These are phyloP conservation scores for Drosophila atroscutellata DNA, from an alignment of 2,888 invertebrate genomes.

Conservation along the genomic window DNA sequence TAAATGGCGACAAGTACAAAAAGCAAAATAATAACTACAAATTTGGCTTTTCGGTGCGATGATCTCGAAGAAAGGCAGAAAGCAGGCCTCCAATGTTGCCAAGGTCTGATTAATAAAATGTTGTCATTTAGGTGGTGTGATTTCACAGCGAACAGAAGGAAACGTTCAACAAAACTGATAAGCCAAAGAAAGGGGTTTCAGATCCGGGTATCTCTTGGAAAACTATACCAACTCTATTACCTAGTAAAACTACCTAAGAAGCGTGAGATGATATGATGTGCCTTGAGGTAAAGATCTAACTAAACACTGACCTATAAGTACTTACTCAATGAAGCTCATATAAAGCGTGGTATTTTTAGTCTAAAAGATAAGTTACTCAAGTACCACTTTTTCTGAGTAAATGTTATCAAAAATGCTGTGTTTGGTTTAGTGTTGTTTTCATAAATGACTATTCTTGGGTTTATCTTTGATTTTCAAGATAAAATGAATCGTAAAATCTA, in stretches of 20 bases:
- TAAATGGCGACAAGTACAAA: slow-evolving; percentile 40
- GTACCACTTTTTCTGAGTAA: background rate
- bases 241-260: background rate
- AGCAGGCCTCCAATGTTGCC: slow-evolving; percentile 56
- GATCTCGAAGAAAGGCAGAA: slow-evolving; percentile 31
- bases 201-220: slow-evolving; percentile 17
- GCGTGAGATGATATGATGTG: background rate
- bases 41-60: slow-evolving; percentile 15
- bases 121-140: slow-evolving; percentile 42
- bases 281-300: background rate
- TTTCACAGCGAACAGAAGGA: slow-evolving; percentile 15
- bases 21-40: slow-evolving; percentile 11
- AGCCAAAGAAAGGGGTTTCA: slow-evolving; percentile 17
- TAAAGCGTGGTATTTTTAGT: background rate
- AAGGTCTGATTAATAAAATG: slow-evolving; percentile 64
- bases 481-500: background rate
- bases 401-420: background rate
- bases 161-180: slow-evolving; percentile 21
- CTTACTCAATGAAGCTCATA: background rate
- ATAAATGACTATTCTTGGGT: background rate
- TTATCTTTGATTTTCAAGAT: background rate
- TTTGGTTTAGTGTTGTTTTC: background rate
- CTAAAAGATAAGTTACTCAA: background rate
- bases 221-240: background rate
- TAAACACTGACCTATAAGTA: background rate